These are phyloP conservation scores for Rambutsinella grinnellia DNA, from an alignment of 2,888 invertebrate genomes.

Conservation along the genomic window DNA sequence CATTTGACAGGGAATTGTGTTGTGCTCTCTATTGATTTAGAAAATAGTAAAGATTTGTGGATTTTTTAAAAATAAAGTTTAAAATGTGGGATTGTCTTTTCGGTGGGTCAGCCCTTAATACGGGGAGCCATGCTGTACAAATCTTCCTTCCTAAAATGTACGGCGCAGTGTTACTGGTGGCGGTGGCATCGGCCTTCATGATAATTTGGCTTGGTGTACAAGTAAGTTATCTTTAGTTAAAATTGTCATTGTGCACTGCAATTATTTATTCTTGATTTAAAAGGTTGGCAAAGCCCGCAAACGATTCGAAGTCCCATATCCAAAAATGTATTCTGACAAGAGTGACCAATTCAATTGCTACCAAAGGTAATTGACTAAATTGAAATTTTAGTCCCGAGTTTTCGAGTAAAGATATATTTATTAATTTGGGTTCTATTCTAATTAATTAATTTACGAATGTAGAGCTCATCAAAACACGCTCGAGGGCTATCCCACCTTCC, in stretches of 20 bases:
- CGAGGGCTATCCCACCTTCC: conserved; percentile 68
- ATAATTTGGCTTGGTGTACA: conserved; percentile 68
- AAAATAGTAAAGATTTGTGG: background rate
- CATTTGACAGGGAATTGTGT: background rate
- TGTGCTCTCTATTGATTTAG: background rate
- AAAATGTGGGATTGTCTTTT: conserved; percentile 27
- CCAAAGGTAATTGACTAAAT: conserved; percentile 34
- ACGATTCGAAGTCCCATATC: conserved; percentile 35
- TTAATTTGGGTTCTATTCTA: background rate
- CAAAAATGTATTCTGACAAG: conserved; percentile 43
- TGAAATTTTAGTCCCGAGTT: background rate
- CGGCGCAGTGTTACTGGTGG: conserved; percentile 69
- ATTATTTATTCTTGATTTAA: background rate
- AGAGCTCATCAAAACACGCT: conserved; percentile 71
- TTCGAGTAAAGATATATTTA: background rate
- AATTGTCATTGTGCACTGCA: background rate
- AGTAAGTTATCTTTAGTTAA: conserved; percentile 57
- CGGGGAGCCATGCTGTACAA: conserved; percentile 14
- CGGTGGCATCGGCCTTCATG: conserved; percentile 68
- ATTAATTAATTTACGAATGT: conserved; percentile 69
- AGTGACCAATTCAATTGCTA: conserved; percentile 48
- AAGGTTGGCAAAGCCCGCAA: conserved; percentile 55
- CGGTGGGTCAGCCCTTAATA: conserved; percentile 35
- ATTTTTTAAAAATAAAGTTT: background rate
- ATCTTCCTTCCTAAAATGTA: conserved; percentile 67